phyloP scores from a whole-genome alignment of 92 coral and sea anemone species.

The Paragorgia papillata region DNA sequence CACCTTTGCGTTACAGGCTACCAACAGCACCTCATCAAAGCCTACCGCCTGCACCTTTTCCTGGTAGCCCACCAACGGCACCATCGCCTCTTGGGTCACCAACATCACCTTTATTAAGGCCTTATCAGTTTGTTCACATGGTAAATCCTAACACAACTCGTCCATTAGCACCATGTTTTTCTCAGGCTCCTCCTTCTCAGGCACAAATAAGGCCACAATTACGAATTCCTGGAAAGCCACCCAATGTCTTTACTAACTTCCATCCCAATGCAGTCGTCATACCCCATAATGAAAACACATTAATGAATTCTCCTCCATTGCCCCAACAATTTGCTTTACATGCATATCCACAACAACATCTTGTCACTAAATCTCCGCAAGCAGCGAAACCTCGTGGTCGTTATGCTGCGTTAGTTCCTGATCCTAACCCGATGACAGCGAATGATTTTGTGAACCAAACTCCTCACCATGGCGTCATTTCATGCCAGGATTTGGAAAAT shows the following conservation, averaged over 20 bases:
- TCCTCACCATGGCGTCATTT: neutral
- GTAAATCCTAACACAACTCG: neutral
- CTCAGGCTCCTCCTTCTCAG: neutral
- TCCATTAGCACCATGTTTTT: neutral
- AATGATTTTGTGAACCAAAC: neutral
- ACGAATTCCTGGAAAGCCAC: neutral
- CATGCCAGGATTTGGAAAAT: conserved; percentile 25
- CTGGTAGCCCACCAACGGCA: too few relatives aligned
- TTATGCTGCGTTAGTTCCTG: neutral
- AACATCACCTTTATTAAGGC: neutral
- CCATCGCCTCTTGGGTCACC: neutral
- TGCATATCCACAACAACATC: neutral
- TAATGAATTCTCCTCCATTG: neutral
- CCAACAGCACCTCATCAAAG: too few relatives aligned
- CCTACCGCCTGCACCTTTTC: too few relatives aligned
- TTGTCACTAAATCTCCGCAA: neutral
- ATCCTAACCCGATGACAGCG: neutral
- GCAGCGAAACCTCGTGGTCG: neutral
- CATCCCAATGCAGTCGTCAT: neutral
- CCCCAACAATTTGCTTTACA: neutral
- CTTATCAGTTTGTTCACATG: neutral
- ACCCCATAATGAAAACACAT: neutral
- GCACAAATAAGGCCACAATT: neutral
- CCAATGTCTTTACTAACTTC: neutral
- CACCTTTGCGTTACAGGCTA: too few relatives aligned